Evolutionary conservation across 1,140 invertebrate genomes (phyloP), one percentile per base, ranked within the genome.

Genomic region (Cotesia glomerata): DNA sequence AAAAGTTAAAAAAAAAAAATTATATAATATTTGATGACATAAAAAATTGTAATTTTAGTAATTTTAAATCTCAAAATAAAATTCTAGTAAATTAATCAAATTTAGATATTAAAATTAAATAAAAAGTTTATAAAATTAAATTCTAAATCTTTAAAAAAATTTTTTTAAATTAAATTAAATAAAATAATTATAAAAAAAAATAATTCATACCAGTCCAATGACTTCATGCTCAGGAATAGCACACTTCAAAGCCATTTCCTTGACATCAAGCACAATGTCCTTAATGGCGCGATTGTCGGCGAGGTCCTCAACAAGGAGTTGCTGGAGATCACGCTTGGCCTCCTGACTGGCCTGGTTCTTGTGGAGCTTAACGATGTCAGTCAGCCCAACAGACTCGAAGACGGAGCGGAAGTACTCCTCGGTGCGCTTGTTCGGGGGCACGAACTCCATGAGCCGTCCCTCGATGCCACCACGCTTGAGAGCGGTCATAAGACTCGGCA

Each of bases 401-500:
- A 93, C 91, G 77, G 91, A 89, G 78, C 92, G 91, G 86, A 97
- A 95, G 85, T 94, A 92, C 80, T 96, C 95, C 85, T 95, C 94
- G 81, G 93, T 95, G 82, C 96, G 92, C 87, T 96, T 97, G 86
- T 97, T 97, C 78, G 94, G 89, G 75, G 96, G 96, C 84, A 98
- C 94, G 88, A 98, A 96, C 84, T 97, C 95, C 90, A 95, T 92
- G 77, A 97, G 87, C 84, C 88, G 89, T 87, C 93, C 91, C 87
- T 98, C 97, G 74, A 98, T 91, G 76, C 95, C 95, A 80, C 95
- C 93, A 85, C 92, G 94, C 84, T 96, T 96, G 74, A 98, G 90
- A 75, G 94, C 92, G 74, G 93, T 93, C 85, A 94, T 93, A 51
- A 98, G 89, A 83, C 93, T 94, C 72, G 91, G 87, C 74, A 96